Evolutionary conservation across 2,888 invertebrate genomes (phyloP), one percentile per base, ranked within the genome.

Genomic region (Ormyrus pomaceus): DNA sequence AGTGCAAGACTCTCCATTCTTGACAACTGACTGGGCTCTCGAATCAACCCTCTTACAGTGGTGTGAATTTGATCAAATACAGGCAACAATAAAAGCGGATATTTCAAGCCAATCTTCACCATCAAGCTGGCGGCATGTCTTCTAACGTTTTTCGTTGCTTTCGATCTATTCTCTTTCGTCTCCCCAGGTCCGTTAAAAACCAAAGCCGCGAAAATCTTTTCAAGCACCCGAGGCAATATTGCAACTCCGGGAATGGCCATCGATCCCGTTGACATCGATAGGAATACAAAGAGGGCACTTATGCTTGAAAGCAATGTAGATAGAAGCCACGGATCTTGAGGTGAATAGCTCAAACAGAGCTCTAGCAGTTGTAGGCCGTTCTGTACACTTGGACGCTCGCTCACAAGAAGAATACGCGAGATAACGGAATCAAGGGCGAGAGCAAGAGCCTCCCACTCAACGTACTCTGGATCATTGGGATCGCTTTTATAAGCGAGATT

Each of bases 251-350:
- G 94, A 91, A 94, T 93, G 5, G 94, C 93, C 83, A 95, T 93
- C 86, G 96, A 95, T 85, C 95, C 95, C 58, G 96, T 95, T 0
- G 96, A 95, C 93, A 96, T 96, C 87, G 96, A 96, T 45, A 98
- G 93, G 91, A 97, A 98, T 50, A 97, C 96, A 89, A 98, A 97
- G 2, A 98, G 92, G 0, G 97, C 96, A 1, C 98, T 98, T 84
- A 98, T 95, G 91, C 97, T 96, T 0, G 98, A 98, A n/a, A 98
- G 92, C 77, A 97, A 91, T 70, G 95, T 94, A 0, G 98, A 98
- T 46, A 96, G 92, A 72, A 97, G 93, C 82, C 96, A 92, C 1
- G 98, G 96, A 91, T 97, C 96, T 76, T 92, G 93, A 0, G 96
- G 96, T 79, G 95, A 93, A 87, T 95, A 94, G 51, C 93, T 92